phyloP scores from a whole-genome alignment of 2,888 invertebrate genomes.

The Pharmacophagus antenor region DNA sequence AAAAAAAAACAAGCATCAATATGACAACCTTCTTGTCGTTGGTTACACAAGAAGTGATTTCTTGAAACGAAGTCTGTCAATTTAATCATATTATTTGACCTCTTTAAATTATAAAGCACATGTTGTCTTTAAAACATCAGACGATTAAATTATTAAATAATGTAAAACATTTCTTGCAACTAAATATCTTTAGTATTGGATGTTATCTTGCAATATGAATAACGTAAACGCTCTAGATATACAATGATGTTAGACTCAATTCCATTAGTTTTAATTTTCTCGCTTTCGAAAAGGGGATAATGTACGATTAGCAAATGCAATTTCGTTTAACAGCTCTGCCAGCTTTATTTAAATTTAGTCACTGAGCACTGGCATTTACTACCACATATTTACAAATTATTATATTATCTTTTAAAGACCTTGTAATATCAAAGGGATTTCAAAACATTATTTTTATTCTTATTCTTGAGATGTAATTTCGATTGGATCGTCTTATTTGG shows the following conservation, averaged over 20 bases:
- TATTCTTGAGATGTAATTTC: too few relatives aligned
- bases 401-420: neutral
- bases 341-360: constrained; percentile 40
- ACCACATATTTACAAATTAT: constrained; percentile 28
- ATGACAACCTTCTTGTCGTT: too few relatives aligned
- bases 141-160: too few relatives aligned
- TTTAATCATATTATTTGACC: too few relatives aligned
- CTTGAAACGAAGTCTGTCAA: too few relatives aligned
- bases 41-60: too few relatives aligned
- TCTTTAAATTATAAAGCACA: too few relatives aligned
- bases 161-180: neutral
- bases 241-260: constrained; percentile 25
- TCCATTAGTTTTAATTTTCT: constrained; percentile 42
- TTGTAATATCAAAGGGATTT: neutral
- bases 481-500: too few relatives aligned
- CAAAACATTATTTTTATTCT: neutral
- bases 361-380: constrained; percentile 33
- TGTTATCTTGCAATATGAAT: neutral
- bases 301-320: constrained; percentile 73
- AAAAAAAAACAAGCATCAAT: too few relatives aligned
- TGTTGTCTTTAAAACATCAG: too few relatives aligned
- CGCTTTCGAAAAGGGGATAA: constrained; percentile 38
- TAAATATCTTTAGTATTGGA: neutral
- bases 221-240: neutral
- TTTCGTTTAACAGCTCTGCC: constrained; percentile 62